These are phyloP conservation scores for Heliocidaris tuberculata DNA, from an alignment of 35 echinoderm and acorn worm genomes.

Conservation along the genomic window DNA sequence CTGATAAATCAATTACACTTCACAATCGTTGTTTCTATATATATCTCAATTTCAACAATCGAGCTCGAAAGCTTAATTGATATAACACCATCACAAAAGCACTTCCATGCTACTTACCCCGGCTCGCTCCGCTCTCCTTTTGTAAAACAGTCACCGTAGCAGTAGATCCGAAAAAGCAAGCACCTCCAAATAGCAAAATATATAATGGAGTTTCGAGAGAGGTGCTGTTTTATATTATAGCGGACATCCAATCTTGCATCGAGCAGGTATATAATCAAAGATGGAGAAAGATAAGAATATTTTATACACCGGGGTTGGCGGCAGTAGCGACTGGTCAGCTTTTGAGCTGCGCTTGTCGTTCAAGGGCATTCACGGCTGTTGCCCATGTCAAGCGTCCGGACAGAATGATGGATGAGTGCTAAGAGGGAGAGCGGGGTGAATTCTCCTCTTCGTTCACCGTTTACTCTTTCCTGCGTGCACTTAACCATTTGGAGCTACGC, in stretches of 20 bases:
- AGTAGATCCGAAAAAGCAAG: neutral
- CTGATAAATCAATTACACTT: neutral
- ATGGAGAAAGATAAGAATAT: neutral
- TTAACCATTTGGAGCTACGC: neutral
- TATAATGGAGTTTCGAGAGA: neutral
- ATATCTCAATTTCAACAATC: neutral
- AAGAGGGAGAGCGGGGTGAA: neutral
- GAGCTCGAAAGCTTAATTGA: neutral
- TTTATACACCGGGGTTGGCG: neutral
- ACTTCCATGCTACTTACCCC: neutral
- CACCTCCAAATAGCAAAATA: neutral
- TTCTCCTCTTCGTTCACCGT: neutral
- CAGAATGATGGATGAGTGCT: neutral
- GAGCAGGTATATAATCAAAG: too few species aligned
- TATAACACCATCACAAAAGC: neutral
- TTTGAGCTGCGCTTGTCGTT: neutral
- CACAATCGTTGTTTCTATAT: neutral
- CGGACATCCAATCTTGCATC: neutral
- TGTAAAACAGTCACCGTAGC: neutral
- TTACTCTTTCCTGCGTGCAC: neutral
- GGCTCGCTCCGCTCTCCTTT: neutral
- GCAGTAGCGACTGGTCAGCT: neutral
- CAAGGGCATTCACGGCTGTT: neutral
- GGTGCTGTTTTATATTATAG: neutral
- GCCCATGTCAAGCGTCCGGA: neutral